Evolutionary conservation across 2,797 vertebrate genomes (phyloP).

Genomic region (Tokudaia muenninki): DNA sequence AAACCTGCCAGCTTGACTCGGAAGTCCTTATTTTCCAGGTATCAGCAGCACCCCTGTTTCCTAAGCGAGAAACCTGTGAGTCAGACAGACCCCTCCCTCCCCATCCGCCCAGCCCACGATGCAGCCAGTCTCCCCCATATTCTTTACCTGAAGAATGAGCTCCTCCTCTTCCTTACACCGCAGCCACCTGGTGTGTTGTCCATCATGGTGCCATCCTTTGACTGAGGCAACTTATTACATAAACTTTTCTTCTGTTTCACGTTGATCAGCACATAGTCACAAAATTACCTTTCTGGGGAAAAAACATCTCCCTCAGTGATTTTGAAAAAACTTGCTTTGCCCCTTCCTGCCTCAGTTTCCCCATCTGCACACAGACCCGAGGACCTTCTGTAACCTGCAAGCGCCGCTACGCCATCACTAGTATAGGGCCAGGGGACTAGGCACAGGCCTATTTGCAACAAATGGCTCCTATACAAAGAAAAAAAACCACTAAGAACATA

Average conservation of each 20-base stretch:
- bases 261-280: background rate
- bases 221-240: background rate
- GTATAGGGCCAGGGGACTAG: background rate
- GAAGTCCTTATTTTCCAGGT: constrained; percentile 16
- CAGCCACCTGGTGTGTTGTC: background rate
- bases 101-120: background rate
- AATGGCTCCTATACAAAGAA: background rate
- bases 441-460: background rate
- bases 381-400: background rate
- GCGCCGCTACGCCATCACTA: background rate
- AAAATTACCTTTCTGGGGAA: background rate
- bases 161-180: background rate
- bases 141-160: constrained; percentile 11
- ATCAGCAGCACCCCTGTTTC: constrained; percentile 8
- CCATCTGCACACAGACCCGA: background rate
- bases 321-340: background rate
- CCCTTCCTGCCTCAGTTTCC: constrained; percentile 64
- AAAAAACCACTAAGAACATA: background rate
- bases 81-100: background rate
- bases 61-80: constrained; percentile 51
- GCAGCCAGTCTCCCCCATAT: background rate
- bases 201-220: background rate
- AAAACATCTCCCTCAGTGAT: background rate
- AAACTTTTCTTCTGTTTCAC: background rate
- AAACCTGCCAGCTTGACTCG: background rate